A percentile compares a stretch with the other conserved stretches of the same genome.
Evolutionary conservation across 1,140 invertebrate species (phyloP).

Genomic region (Macrobrachium nipponense): DNA sequence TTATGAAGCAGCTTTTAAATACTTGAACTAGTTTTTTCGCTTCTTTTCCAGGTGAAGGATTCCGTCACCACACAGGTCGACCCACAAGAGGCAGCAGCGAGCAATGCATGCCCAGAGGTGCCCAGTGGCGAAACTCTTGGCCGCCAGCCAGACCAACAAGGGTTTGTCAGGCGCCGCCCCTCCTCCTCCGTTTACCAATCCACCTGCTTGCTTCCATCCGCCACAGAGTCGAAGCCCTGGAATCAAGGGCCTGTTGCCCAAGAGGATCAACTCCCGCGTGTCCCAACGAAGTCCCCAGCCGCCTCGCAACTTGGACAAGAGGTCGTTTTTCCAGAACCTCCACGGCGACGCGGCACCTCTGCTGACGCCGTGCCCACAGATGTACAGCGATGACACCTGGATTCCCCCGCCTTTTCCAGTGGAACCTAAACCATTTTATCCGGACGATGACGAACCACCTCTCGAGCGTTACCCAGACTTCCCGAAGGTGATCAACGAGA

Average conservation of each 20-base stretch:
- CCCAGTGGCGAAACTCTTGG: slow-evolving; percentile 44
- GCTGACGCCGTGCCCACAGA: slow-evolving; percentile 42
- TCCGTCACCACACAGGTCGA: neutral
- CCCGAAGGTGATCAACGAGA: slow-evolving; percentile 37
- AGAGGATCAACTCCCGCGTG: neutral
- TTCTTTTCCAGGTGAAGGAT: neutral
- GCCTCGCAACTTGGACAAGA: slow-evolving; percentile 23
- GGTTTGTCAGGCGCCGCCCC: neutral
- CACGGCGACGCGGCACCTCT: slow-evolving; percentile 35
- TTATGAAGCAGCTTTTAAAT: no score
- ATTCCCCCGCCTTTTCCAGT: neutral
- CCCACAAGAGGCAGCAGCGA: neutral
- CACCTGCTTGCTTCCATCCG: neutral
- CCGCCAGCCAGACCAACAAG: slow-evolving; percentile 28
- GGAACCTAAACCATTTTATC: neutral
- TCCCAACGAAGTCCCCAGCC: neutral
- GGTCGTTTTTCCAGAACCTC: slow-evolving; percentile 48
- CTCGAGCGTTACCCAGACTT: neutral
- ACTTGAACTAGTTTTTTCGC: neutral
- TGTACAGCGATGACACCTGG: slow-evolving; percentile 51
- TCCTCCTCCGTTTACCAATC: neutral
- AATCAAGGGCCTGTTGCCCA: neutral
- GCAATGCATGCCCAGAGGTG: slow-evolving; percentile 51
- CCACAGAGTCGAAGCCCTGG: neutral
- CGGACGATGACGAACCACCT: neutral